Percentiles rank a stretch among this genome's conserved stretches.
Evolutionary conservation across 2,113 vertebrate species (phyloP).

Genomic region (Neoarius graeffei): DNA sequence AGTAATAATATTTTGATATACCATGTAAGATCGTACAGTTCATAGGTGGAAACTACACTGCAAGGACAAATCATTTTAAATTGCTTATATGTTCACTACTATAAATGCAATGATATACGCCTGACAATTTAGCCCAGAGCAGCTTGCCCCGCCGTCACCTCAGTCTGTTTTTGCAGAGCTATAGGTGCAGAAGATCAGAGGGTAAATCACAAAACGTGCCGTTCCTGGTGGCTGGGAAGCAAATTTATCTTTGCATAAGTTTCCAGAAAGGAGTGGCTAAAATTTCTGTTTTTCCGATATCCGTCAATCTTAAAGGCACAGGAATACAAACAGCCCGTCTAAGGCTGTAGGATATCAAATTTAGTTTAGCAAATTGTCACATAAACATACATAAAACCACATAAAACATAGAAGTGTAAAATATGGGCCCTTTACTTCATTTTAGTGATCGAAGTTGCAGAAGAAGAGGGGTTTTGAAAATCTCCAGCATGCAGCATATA

Average conservation of each 20-base stretch:
- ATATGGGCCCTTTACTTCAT: background rate
- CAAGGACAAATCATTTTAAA: background rate
- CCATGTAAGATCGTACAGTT: background rate
- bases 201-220: background rate
- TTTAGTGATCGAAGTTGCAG: background rate
- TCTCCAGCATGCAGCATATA: background rate
- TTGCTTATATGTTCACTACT: background rate
- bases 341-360: background rate
- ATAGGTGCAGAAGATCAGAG: background rate
- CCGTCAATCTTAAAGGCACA: background rate
- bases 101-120: background rate
- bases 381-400: background rate
- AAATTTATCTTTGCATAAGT: slow-evolving; percentile 21
- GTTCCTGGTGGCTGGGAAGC: slow-evolving; percentile 2
- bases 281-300: background rate
- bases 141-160: background rate
- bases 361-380: background rate
- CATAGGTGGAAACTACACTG: background rate
- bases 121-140: slow-evolving; percentile 7
- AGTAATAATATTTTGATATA: background rate
- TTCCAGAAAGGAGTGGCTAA: slow-evolving; percentile 15
- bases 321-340: background rate
- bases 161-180: background rate
- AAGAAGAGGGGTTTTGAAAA: background rate
- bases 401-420: background rate